Evolutionary conservation across 2,113 vertebrate species (phyloP).

Genomic region (Petromus typicus): DNA sequence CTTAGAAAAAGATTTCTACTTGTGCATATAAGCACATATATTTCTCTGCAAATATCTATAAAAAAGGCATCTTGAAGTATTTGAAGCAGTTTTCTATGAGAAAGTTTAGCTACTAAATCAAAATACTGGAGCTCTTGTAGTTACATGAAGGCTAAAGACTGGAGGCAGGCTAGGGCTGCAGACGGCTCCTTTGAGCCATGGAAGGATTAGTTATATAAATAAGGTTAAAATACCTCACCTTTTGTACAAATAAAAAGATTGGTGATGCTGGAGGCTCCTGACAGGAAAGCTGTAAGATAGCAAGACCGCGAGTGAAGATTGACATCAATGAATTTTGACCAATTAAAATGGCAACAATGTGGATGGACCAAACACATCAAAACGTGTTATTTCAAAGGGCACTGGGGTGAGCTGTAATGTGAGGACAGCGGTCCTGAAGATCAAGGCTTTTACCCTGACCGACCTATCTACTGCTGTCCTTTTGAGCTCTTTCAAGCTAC

Average conservation of each 20-base stretch:
- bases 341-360: constrained; percentile 65
- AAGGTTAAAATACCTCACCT: constrained; percentile 71
- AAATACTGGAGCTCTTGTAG: neutral
- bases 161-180: constrained; percentile 37
- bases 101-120: constrained; percentile 16
- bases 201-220: constrained; percentile 64
- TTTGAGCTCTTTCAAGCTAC: neutral
- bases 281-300: neutral
- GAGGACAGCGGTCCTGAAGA: constrained; percentile 57
- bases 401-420: constrained; percentile 23
- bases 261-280: constrained; percentile 28
- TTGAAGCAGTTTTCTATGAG: neutral
- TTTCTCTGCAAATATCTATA: neutral
- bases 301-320: constrained; percentile 32
- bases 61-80: constrained; percentile 25
- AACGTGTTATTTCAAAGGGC: constrained; percentile 62
- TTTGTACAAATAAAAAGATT: constrained; percentile 71
- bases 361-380: constrained; percentile 54
- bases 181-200: constrained; percentile 61
- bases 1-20: neutral
- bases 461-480: constrained; percentile 42
- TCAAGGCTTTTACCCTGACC: constrained; percentile 46
- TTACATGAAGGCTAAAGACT: neutral
- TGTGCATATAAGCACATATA: neutral
- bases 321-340: constrained; percentile 53